phyloP scores from a whole-genome alignment of 2,797 vertebrate genomes.

The Clarias fuscus region DNA sequence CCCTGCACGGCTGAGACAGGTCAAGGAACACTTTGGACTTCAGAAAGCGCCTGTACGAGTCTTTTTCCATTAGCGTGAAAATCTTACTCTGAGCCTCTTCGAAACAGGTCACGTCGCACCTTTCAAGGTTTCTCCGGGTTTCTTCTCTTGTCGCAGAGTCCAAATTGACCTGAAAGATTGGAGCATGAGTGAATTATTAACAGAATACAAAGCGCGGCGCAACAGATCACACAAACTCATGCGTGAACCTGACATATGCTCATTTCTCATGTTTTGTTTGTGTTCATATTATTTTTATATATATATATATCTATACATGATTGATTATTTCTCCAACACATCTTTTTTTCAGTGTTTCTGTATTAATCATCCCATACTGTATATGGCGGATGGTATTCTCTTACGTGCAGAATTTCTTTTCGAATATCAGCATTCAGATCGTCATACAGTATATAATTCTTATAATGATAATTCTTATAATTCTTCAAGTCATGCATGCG shows the following conservation, averaged over 20 bases:
- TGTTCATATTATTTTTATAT: background rate
- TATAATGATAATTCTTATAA: too few species aligned
- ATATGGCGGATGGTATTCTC: background rate
- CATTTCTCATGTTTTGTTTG: background rate
- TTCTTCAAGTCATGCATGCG: background rate
- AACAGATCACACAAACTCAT: background rate
- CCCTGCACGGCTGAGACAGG: conserved; percentile 56
- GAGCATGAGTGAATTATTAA: background rate
- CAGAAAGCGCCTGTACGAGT: conserved; percentile 92
- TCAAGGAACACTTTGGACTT: conserved; percentile 82
- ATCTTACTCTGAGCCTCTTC: conserved; percentile 88
- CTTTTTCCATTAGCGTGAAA: conserved; percentile 91
- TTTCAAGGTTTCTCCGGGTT: conserved; percentile 77
- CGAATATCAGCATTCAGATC: background rate
- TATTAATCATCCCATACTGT: background rate
- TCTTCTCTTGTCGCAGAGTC: conserved; percentile 84
- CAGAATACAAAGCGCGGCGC: background rate
- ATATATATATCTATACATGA: too few species aligned
- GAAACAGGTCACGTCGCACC: conserved; percentile 77
- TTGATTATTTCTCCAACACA: background rate
- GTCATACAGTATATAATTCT: background rate
- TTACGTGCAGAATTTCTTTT: background rate
- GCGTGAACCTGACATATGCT: background rate
- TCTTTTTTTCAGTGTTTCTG: background rate
- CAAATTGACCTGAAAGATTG: conserved; percentile 83